Evolutionary conservation across 1,140 invertebrate genomes (phyloP).

Genomic region (Carcinoscorpius rotundicauda): DNA sequence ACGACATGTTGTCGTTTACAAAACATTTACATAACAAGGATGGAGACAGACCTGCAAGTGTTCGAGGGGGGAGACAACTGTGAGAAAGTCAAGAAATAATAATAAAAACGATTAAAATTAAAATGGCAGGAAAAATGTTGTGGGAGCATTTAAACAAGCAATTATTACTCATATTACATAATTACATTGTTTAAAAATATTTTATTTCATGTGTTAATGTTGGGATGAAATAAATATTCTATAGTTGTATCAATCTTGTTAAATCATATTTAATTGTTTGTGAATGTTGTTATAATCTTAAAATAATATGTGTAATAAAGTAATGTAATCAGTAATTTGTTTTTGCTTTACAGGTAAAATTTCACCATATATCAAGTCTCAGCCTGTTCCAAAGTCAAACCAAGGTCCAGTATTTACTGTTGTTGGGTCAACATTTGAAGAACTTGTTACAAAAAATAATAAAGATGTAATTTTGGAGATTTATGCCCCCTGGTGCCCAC

Average conservation of each 20-base stretch:
- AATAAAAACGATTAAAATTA: too few species aligned
- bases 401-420: slow-evolving; percentile 35
- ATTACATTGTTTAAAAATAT: too few species aligned
- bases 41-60: too few species aligned
- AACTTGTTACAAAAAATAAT: slow-evolving; percentile 32
- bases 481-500: slow-evolving; percentile 42
- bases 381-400: slow-evolving; percentile 36
- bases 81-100: too few species aligned
- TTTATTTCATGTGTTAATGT: too few species aligned
- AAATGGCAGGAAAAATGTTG: too few species aligned
- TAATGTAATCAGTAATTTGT: background rate
- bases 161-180: too few species aligned
- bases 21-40: too few species aligned
- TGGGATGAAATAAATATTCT: background rate
- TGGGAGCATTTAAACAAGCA: too few species aligned
- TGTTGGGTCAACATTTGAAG: slow-evolving; percentile 39
- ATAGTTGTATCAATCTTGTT: background rate
- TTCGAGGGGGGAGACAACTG: too few species aligned
- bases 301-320: background rate
- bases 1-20: too few species aligned
- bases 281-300: background rate
- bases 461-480: slow-evolving; percentile 39
- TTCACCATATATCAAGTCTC: slow-evolving; percentile 38
- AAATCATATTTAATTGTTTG: background rate
- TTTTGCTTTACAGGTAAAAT: slow-evolving; percentile 28